Base-by-base conservation (phyloP, 37 sponge, comb jelly and placozoan species). In the Halisarca cf. caerulea region DNA sequence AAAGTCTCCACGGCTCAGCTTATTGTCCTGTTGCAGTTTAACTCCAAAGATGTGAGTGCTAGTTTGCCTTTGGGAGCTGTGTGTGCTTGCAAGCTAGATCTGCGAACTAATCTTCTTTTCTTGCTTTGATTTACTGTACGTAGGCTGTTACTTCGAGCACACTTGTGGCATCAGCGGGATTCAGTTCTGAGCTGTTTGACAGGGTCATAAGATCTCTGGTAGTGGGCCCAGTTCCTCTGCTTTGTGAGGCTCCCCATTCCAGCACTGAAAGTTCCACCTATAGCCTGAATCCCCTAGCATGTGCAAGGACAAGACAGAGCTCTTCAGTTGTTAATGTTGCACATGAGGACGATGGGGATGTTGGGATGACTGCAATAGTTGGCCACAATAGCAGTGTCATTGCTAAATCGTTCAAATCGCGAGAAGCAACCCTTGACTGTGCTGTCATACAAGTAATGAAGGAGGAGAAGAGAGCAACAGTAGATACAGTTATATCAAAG, bases 1-100 rank as follows among this genome's bases (percentile, higher is more conserved):
- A 43, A 34, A 8, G 72, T 83, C 47, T 74, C 89, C 62, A 94
- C 94, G 8, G 69, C 90, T 21, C 94, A 94, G 71, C 90, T 94
- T 88, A 69, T 88, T 34, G 62, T 90, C 2, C 84, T 94, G 18
- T 53, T 90, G 34, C 86, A 84, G 80, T 94, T 90, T 80, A 90
- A 91, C 66, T 18, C 39, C 5, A 54, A 37, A 17, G 59, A 94
- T 70, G 94, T 90, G 32, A 81, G 85, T 28, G 38, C 17, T 37
- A 3, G 36, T 24, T 23, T 78, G n/a, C n/a, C n/a, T n/a, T n/a
- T n/a, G n/a, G n/a, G 72, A 5, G 21, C 36, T 18, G 58, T 15
- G 15, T 28, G 9, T 27, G 25, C 15, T 27, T 62, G 6, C 18
- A 6, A 27, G 64, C 51, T 47, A 11, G 11, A 47, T 47, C 9